These are phyloP conservation scores for Hypomesus transpacificus DNA, from an alignment of 2,113 vertebrate genomes.

Conservation along the genomic window DNA sequence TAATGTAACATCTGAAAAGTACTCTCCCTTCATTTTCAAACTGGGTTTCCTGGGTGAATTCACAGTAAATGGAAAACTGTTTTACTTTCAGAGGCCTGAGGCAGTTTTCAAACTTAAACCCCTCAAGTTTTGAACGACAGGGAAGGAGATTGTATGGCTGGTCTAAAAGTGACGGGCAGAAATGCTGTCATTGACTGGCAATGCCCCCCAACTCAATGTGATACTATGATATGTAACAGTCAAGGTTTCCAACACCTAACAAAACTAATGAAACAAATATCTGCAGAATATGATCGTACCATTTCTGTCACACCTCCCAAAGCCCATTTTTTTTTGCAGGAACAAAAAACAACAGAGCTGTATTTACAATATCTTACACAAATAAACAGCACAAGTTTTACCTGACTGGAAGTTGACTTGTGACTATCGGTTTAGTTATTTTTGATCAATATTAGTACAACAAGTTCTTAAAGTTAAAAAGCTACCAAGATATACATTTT, in stretches of 20 bases:
- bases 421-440: constrained; percentile 61
- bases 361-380: constrained; percentile 97
- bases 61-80: constrained; percentile 16
- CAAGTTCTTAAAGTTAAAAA: constrained; percentile 72
- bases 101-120: constrained; percentile 19
- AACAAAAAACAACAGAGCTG: constrained; percentile 58
- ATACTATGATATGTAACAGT: constrained; percentile 72
- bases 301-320: constrained; percentile 39
- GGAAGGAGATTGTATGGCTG: constrained; percentile 16
- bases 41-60: constrained; percentile 15
- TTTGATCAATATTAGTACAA: constrained; percentile 68
- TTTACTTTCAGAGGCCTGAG: neutral
- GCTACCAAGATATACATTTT: constrained; percentile 91
- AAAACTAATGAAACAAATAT: constrained; percentile 65
- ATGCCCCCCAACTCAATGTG: constrained; percentile 45
- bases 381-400: constrained; percentile 73
- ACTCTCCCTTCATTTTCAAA: constrained; percentile 19
- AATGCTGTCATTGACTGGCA: constrained; percentile 13
- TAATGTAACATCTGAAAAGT: constrained; percentile 30
- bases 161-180: constrained; percentile 27
- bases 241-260: constrained; percentile 75
- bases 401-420: constrained; percentile 75
- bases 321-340: constrained; percentile 41
- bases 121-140: neutral
- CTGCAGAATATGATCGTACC: constrained; percentile 44